These are phyloP conservation scores for Perizoma affinitatum DNA, from an alignment of 2,888 invertebrate species.

Conservation along the genomic window DNA sequence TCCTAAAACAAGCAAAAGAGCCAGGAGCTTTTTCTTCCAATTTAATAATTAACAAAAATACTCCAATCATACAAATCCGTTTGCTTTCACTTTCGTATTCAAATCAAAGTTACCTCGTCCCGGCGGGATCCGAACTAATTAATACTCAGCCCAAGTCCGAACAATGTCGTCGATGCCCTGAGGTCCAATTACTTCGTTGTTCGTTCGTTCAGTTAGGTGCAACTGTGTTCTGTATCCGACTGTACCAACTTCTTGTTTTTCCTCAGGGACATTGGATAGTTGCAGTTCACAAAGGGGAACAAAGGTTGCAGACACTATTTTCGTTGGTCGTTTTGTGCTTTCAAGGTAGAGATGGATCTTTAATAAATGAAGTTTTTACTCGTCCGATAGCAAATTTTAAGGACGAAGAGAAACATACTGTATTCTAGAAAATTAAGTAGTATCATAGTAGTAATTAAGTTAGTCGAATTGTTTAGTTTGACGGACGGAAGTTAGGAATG, in stretches of 20 bases:
- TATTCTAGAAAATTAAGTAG: constrained; percentile 27
- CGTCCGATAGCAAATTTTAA: no score
- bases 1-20: constrained; percentile 2
- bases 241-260: constrained; percentile 22
- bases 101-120: constrained; percentile 39
- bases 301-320: constrained; percentile 7
- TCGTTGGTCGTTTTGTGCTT: neutral
- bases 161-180: constrained; percentile 52
- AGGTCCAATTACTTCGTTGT: constrained; percentile 58
- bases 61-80: constrained; percentile 45
- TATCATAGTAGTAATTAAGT: no score
- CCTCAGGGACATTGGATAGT: constrained; percentile 18
- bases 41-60: constrained; percentile 24
- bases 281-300: constrained; percentile 12
- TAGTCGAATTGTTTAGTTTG: constrained; percentile 30
- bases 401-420: constrained; percentile 4
- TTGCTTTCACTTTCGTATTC: constrained; percentile 48
- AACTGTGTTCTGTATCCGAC: constrained; percentile 33
- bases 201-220: constrained; percentile 40
- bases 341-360: neutral
- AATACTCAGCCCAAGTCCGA: constrained; percentile 57
- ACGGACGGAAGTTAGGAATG: constrained; percentile 22
- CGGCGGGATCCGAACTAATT: constrained; percentile 54
- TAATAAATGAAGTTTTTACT: no score
- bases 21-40: constrained; percentile 7